phyloP scores from a whole-genome alignment of 2,888 invertebrate species.

The Stenurella melanura region DNA sequence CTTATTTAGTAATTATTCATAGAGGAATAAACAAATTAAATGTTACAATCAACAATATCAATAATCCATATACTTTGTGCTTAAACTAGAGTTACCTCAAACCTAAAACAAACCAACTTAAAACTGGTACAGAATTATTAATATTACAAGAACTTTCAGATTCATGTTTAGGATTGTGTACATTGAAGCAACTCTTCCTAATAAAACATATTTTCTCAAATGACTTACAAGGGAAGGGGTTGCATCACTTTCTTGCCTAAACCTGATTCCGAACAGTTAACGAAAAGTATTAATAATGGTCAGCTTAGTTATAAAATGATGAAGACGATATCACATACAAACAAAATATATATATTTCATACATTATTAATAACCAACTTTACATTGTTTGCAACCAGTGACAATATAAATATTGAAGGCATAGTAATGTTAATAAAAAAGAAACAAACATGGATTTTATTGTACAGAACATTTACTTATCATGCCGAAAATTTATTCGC shows the following conservation, averaged over 20 bases:
- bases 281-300: neutral
- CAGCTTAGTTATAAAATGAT: neutral
- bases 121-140: too few relatives aligned
- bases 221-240: too few relatives aligned
- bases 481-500: conserved; percentile 1
- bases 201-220: too few relatives aligned
- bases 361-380: too few relatives aligned
- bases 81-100: neutral
- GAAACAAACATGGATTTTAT: neutral
- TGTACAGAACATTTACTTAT: neutral
- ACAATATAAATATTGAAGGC: too few relatives aligned
- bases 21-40: neutral
- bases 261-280: neutral
- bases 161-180: too few relatives aligned
- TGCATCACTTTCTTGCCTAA: too few relatives aligned
- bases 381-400: too few relatives aligned
- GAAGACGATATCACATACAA: neutral
- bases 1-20: neutral
- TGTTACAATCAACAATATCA: neutral
- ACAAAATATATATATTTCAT: neutral
- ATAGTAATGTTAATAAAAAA: neutral
- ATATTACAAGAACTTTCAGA: too few relatives aligned
- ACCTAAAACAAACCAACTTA: neutral
- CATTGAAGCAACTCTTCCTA: too few relatives aligned
- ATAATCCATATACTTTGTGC: neutral